phyloP scores from a whole-genome alignment of 1,140 invertebrate genomes.

The Penaeus japonicus region DNA sequence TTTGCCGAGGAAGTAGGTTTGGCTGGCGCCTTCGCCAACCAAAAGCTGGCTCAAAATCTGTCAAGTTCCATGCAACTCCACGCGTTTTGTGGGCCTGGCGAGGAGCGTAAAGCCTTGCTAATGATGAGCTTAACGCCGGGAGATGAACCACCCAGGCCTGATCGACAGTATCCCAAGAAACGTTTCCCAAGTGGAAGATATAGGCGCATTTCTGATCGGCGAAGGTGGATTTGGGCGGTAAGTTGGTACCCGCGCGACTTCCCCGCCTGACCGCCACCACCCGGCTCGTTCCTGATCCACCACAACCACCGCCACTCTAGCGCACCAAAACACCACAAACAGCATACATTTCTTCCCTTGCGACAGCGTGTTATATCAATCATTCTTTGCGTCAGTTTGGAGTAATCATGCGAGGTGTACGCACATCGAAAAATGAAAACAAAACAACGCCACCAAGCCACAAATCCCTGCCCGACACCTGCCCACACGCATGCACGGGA shows the following conservation, averaged over 20 bases:
- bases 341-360: neutral
- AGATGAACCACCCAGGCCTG: too few species aligned
- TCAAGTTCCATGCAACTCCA: neutral
- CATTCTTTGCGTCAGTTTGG: neutral
- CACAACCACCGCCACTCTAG: neutral
- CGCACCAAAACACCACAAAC: neutral
- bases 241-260: conserved; percentile 31
- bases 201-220: neutral
- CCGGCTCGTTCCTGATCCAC: conserved; percentile 25
- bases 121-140: too few species aligned
- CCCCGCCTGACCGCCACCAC: conserved; percentile 38
- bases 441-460: too few species aligned
- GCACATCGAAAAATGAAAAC: too few species aligned
- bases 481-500: too few species aligned
- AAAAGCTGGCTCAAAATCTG: neutral
- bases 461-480: too few species aligned
- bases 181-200: neutral
- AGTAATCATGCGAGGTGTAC: too few species aligned
- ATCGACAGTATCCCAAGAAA: neutral
- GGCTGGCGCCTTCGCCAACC: neutral
- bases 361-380: neutral
- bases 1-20: conserved; percentile 15
- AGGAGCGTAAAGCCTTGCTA: too few species aligned
- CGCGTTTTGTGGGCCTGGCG: neutral
- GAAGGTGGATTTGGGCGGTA: neutral